phyloP scores from a whole-genome alignment of 1,140 invertebrate genomes.

The Papilio polyxenes region DNA sequence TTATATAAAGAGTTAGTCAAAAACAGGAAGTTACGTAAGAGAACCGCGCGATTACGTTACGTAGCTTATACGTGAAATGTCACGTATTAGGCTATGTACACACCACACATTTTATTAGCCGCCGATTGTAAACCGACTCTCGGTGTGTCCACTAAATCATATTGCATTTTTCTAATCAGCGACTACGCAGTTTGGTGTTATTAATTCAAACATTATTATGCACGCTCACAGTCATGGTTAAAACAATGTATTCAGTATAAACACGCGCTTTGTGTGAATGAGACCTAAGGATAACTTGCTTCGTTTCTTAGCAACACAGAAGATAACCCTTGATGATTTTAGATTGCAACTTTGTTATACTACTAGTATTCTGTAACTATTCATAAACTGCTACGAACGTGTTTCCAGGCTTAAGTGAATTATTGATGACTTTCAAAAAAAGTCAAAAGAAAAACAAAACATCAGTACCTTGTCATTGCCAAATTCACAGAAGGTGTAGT shows the following conservation, averaged over 20 bases:
- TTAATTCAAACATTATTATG: not conserved
- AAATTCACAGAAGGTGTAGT: not conserved
- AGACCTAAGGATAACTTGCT: slow-evolving; percentile 11
- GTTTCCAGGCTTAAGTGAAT: not conserved
- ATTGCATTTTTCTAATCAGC: not conserved
- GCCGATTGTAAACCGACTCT: not conserved
- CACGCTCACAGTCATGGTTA: no score
- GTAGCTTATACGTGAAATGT: slow-evolving; percentile 44
- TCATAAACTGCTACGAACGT: not conserved
- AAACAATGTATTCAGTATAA: no score
- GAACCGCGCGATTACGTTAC: slow-evolving; percentile 37
- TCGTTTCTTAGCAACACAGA: slow-evolving; percentile 36
- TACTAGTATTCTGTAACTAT: not conserved
- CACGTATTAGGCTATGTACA: slow-evolving; percentile 33
- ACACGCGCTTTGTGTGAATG: not conserved
- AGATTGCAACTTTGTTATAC: slow-evolving; percentile 2
- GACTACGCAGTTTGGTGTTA: not conserved
- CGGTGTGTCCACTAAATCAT: not conserved
- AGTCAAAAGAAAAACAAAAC: not conserved
- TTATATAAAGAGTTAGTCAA: slow-evolving; percentile 17
- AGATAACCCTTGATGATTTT: slow-evolving; percentile 24
- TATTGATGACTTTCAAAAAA: not conserved
- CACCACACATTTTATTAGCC: not conserved
- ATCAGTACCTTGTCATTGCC: not conserved
- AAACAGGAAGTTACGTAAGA: slow-evolving; percentile 42